Conservation (phyloP, 1,140 invertebrate species). For the Acromyrmex charruanus region DNA sequence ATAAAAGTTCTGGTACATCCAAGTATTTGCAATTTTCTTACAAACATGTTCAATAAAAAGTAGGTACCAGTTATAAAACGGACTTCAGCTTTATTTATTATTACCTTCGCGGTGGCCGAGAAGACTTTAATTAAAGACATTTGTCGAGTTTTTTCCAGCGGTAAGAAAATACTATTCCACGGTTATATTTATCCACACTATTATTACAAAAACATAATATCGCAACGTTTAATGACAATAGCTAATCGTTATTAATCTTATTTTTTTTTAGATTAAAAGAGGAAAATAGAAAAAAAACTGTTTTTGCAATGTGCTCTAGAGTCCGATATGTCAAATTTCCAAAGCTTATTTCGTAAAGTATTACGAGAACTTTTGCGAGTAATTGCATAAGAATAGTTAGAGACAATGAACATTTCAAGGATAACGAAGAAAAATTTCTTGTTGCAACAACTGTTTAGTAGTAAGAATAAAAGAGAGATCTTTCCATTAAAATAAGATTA, state of each 20-base stretch:
- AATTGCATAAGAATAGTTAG: conserved; percentile 13
- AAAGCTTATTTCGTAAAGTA: conserved; percentile 17
- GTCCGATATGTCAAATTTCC: conserved; percentile 13
- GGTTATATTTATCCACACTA: not conserved
- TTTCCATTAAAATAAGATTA: conserved; percentile 9
- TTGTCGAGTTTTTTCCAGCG: conserved; percentile 10
- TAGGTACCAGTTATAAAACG: not conserved
- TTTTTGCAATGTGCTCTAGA: not conserved
- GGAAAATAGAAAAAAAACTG: conserved; percentile 5
- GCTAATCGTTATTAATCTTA: not conserved
- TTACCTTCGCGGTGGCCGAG: not conserved
- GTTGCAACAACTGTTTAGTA: too few relatives aligned
- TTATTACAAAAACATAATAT: conserved; percentile 4
- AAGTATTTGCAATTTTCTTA: not conserved
- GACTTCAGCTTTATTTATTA: not conserved
- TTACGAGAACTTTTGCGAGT: not conserved
- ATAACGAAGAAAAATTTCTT: conserved; percentile 19
- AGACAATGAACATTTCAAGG: not conserved
- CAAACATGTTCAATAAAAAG: not conserved
- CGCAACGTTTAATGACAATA: not conserved
- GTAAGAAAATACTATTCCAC: conserved; percentile 9
- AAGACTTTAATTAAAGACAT: conserved; percentile 42
- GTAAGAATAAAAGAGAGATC: not conserved
- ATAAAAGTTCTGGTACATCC: not conserved
- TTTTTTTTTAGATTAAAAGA: not conserved